phyloP scores from a whole-genome alignment of 2,113 vertebrate genomes.

The Microtus oregoni region DNA sequence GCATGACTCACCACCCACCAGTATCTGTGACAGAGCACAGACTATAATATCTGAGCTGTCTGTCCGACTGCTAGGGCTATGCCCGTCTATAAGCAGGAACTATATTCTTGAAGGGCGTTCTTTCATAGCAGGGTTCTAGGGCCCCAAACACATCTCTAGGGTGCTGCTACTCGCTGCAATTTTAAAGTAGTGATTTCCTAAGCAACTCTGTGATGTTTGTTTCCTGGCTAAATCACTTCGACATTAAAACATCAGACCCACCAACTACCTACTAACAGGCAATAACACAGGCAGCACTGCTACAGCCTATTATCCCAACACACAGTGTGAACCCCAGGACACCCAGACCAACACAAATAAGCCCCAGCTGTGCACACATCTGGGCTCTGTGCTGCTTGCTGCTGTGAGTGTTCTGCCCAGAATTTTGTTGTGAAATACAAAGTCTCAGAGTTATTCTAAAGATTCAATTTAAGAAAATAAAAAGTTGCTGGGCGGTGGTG shows the following conservation, averaged over 20 bases:
- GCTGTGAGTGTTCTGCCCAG: neutral
- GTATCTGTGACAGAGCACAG: neutral
- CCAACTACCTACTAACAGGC: conserved; percentile 2
- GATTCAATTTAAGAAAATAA: conserved; percentile 40
- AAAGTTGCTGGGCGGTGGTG: neutral
- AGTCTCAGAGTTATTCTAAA: conserved; percentile 1
- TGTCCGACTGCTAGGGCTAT: neutral
- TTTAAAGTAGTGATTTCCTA: conserved; percentile 43
- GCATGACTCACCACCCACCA: neutral
- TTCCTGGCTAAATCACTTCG: conserved; percentile 36
- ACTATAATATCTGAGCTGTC: neutral
- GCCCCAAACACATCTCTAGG: neutral
- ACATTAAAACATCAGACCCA: neutral
- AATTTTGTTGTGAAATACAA: conserved; percentile 9
- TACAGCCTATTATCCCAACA: neutral
- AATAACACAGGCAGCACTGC: neutral
- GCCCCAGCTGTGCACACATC: neutral
- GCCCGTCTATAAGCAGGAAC: neutral
- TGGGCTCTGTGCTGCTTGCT: neutral
- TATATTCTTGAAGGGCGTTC: neutral
- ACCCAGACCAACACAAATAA: neutral
- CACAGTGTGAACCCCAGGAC: neutral
- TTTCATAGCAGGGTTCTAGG: neutral
- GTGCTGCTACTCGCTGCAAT: neutral
- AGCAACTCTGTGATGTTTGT: conserved; percentile 34